Evolutionary conservation across 2,888 invertebrate genomes (phyloP).

Genomic region (Odontocolon sp.): DNA sequence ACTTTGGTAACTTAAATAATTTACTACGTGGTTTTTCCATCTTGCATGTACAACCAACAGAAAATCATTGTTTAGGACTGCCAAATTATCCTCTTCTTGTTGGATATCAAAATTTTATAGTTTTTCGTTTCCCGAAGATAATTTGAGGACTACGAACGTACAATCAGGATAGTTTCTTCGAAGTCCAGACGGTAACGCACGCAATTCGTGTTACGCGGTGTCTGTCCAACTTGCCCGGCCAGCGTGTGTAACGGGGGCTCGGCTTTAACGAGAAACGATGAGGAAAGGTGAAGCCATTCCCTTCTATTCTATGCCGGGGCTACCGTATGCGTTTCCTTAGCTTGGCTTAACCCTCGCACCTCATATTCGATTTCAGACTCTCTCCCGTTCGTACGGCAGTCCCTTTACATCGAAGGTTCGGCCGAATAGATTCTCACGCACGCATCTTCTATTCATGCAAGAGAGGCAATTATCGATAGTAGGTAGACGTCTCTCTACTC

Average conservation of each 20-base stretch:
- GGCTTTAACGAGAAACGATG: conserved; percentile 66
- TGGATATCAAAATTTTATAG: background rate
- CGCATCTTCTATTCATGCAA: conserved; percentile 30
- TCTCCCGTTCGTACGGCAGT: conserved; percentile 31
- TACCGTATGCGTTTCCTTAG: conserved; percentile 71
- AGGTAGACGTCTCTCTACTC: conserved; percentile 2
- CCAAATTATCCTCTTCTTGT: background rate
- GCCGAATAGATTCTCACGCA: background rate
- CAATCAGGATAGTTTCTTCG: background rate
- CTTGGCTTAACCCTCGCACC: conserved; percentile 70
- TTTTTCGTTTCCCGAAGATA: background rate
- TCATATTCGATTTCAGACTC: conserved; percentile 76
- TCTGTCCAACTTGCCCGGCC: conserved; percentile 2
- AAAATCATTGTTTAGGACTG: background rate
- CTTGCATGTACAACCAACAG: background rate
- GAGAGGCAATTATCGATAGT: conserved; percentile 30
- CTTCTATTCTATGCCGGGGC: conserved; percentile 59
- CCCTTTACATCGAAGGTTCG: conserved; percentile 17
- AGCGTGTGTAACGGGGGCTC: conserved; percentile 61
- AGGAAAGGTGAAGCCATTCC: conserved; percentile 73
- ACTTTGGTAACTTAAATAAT: too few species aligned
- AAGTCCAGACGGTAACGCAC: background rate
- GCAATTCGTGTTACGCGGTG: background rate
- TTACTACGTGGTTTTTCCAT: background rate
- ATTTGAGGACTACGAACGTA: background rate